phyloP scores from a whole-genome alignment of 2,797 vertebrate species.

The Rhinophrynus dorsalis region DNA sequence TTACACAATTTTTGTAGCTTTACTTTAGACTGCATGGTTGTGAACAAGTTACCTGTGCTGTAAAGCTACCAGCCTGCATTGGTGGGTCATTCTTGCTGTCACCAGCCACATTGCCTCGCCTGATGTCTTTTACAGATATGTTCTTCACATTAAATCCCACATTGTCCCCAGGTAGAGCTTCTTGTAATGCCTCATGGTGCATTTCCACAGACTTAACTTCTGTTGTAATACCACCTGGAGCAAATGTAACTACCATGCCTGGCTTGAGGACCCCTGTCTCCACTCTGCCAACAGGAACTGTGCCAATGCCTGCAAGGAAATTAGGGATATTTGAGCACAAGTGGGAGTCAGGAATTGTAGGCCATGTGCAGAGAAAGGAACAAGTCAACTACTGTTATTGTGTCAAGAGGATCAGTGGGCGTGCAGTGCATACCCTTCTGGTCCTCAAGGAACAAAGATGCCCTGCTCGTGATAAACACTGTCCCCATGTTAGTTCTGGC shows the following conservation, averaged over 20 bases:
- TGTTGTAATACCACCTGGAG: slow-evolving; percentile 70
- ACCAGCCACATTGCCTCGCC: slow-evolving; percentile 72
- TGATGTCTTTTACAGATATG: slow-evolving; percentile 75
- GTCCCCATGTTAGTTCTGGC: too few relatives aligned
- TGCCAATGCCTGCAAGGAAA: slow-evolving; percentile 67
- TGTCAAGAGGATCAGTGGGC: too few relatives aligned
- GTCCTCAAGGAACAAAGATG: too few relatives aligned
- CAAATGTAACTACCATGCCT: slow-evolving; percentile 75
- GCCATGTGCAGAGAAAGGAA: too few relatives aligned
- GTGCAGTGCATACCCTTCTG: too few relatives aligned
- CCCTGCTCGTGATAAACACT: too few relatives aligned
- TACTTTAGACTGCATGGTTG: too few relatives aligned
- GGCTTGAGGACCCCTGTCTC: slow-evolving; percentile 76
- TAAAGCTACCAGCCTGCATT: slow-evolving; percentile 66
- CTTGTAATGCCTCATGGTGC: slow-evolving; percentile 75
- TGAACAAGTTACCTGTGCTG: slow-evolving; percentile 64
- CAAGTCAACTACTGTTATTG: too few relatives aligned
- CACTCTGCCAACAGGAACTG: slow-evolving; percentile 75
- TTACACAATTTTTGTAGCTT: too few relatives aligned
- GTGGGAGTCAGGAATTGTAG: too few relatives aligned
- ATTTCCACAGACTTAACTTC: slow-evolving; percentile 82
- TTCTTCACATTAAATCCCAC: slow-evolving; percentile 84
- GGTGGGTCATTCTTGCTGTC: slow-evolving; percentile 79
- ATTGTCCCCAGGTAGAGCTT: slow-evolving; percentile 75
- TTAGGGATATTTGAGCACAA: too few relatives aligned